Evolutionary conservation across 2,113 vertebrate genomes (phyloP).

Genomic region (Acrocephalus kingi): DNA sequence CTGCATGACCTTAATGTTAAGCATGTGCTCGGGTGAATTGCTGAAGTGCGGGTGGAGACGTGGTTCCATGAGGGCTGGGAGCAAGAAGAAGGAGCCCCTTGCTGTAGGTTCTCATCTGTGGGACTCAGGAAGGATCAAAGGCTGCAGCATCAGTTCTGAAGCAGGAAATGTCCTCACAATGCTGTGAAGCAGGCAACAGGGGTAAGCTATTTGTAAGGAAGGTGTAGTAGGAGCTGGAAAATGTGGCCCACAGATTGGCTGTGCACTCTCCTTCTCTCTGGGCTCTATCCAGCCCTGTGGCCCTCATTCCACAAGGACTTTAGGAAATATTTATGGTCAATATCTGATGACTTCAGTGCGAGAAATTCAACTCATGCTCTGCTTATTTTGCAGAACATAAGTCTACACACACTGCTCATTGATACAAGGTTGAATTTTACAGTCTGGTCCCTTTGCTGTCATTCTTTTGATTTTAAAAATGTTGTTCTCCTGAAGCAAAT

Average conservation of each 20-base stretch:
- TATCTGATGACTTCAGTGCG: neutral
- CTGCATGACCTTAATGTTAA: constrained; percentile 33
- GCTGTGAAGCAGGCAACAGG: neutral
- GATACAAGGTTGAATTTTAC: neutral
- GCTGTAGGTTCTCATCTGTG: neutral
- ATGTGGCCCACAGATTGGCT: neutral
- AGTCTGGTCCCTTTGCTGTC: neutral
- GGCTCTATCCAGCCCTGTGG: neutral
- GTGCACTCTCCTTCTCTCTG: neutral
- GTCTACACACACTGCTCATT: neutral
- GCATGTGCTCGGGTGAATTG: neutral
- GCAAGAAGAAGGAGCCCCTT: neutral
- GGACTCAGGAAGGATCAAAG: neutral
- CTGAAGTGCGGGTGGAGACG: neutral
- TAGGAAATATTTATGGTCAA: neutral
- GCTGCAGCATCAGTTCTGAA: neutral
- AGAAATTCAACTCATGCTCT: neutral
- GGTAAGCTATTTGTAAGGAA: neutral
- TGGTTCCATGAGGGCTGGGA: neutral
- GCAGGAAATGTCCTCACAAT: neutral
- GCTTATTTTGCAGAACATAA: neutral
- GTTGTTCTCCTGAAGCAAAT: neutral
- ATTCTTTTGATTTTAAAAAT: neutral
- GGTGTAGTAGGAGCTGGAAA: neutral
- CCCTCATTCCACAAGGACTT: neutral